Percentiles rank a stretch among this genome's conserved stretches.
Evolutionary conservation across 2,113 vertebrate genomes (phyloP).

Genomic region (Columba janthina): DNA sequence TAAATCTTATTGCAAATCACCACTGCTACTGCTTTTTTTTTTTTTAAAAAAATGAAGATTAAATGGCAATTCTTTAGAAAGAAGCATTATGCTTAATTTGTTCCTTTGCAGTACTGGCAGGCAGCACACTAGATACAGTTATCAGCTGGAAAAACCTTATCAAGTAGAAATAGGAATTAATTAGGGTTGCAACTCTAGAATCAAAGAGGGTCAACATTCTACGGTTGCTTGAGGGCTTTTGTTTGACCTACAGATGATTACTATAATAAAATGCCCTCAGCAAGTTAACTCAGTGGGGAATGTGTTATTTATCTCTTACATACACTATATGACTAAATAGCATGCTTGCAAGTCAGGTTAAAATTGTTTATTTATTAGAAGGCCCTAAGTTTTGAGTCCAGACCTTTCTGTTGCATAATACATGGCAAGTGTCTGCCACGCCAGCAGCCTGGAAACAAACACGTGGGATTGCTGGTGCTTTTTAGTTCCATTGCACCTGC

Average conservation of each 20-base stretch:
- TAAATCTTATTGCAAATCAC: not conserved
- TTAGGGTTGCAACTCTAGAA: not conserved
- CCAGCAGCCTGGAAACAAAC: not conserved
- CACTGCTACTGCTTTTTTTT: not conserved
- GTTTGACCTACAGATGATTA: not conserved
- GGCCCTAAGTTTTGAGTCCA: not conserved
- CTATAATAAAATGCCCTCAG: not conserved
- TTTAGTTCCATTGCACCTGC: not conserved
- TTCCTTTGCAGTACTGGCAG: slow-evolving; percentile 29
- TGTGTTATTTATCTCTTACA: not conserved
- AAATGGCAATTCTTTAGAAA: slow-evolving; percentile 8
- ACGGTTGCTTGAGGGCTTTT: not conserved
- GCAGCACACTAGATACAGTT: not conserved
- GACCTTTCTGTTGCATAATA: not conserved
- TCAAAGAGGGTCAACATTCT: not conserved
- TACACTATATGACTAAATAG: not conserved
- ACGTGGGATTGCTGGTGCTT: not conserved
- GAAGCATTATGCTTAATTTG: slow-evolving; percentile 23
- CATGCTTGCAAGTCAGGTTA: not conserved
- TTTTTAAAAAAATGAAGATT: not conserved
- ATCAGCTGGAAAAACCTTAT: slow-evolving; percentile 16
- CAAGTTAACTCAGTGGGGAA: not conserved
- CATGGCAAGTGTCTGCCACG: not conserved
- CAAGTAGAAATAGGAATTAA: slow-evolving; percentile 19
- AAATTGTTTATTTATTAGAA: not conserved